Base-by-base conservation (phyloP, 2,888 invertebrate genomes). In the Drosophila atroscutellata region DNA sequence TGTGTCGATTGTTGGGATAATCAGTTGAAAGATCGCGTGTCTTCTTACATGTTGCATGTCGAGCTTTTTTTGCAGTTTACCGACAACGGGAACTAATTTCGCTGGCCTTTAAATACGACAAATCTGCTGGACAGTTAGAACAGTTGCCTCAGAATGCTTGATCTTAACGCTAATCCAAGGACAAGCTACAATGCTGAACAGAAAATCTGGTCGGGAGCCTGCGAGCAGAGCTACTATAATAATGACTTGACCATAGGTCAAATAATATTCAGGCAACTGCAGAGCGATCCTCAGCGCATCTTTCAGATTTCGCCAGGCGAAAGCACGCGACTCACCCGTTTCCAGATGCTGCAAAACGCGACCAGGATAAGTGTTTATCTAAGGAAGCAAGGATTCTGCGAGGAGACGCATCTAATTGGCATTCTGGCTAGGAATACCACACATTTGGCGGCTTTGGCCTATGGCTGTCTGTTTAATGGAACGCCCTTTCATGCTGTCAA, bases 401-500 rank as follows among this genome's bases (percentile, higher is more conserved):
- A 74, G 63, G 81, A 89, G 36, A 73, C 80, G 9, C 79, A 92
- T 45, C 74, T 90, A 34, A 81, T 91, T 30, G 91, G 91, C 9
- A 49, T 91, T 15, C 52, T 89, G 24, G 91, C 86, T 7, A 72
- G 81, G 1, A 92, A 92, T 59, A 76, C 80, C 5, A 89, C 83
- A 1, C 81, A 90, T 65, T 28, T 91, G 39, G 83, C 85, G 2
- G 80, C 89, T 1, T 37, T 91, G 30, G 83, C 75, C 18, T 83
- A 90, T 52, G 91, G 91, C 8, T 89, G 90, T 8, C 72, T 90
- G 20, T 90, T 91, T 58, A 90, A 90, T 67, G 86, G 85, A 13
- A 85, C 88, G 1, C 77, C 88, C n/a, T 82, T 88, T 36, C 90
- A 90, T 56, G 85, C 89, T 24, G 73, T 91, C 32, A 90, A 89